phyloP scores from a whole-genome alignment of 2,888 invertebrate genomes.

The Pherbina coryleti region DNA sequence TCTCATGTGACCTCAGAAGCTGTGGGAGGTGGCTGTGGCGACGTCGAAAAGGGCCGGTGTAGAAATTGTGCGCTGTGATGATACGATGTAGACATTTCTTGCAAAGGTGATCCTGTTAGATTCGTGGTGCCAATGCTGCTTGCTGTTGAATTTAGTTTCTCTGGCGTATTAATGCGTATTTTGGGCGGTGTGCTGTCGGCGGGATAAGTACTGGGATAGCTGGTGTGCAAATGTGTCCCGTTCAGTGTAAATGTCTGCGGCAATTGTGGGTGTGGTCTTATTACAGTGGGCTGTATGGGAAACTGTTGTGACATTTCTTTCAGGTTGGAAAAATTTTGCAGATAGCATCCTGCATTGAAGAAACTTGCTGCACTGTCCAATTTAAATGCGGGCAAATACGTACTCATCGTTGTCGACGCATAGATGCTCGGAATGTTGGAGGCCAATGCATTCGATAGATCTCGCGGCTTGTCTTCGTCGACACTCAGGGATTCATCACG shows the following conservation, averaged over 20 bases:
- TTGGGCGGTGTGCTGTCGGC: conserved; percentile 62
- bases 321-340: conserved; percentile 68
- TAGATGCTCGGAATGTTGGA: conserved; percentile 45
- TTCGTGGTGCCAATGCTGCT: conserved; percentile 52
- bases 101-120: conserved; percentile 50
- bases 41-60: conserved; percentile 59
- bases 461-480: conserved; percentile 68
- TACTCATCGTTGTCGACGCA: conserved; percentile 48
- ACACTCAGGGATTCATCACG: conserved; percentile 67
- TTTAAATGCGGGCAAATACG: conserved; percentile 65
- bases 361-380: conserved; percentile 65
- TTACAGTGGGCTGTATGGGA: conserved; percentile 68
- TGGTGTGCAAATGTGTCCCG: conserved; percentile 59
- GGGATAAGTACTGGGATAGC: conserved; percentile 46
- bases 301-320: conserved; percentile 69
- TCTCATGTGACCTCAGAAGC: conserved; percentile 54
- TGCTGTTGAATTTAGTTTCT: conserved; percentile 67
- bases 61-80: conserved; percentile 59
- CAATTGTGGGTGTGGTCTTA: conserved; percentile 68
- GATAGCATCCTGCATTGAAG: conserved; percentile 68
- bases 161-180: conserved; percentile 69
- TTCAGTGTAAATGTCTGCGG: conserved; percentile 63
- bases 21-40: conserved; percentile 56
- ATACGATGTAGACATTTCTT: conserved; percentile 59
- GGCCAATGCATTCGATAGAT: conserved; percentile 62